These are phyloP conservation scores for Cheirogaleus medius DNA, from an alignment of 2,113 vertebrate species.

Conservation along the genomic window DNA sequence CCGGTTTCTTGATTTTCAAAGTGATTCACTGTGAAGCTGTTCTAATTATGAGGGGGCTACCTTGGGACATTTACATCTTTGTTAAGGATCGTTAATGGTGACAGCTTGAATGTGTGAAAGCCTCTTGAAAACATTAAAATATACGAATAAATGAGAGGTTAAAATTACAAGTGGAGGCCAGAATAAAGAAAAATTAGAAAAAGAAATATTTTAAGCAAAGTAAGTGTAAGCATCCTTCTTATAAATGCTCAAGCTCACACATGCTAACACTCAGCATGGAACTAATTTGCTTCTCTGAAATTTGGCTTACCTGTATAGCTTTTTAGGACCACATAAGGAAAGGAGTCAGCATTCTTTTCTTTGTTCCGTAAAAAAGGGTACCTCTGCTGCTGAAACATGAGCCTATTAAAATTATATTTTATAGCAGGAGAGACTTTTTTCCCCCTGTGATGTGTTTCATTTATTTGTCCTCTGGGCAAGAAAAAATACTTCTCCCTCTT, in stretches of 20 bases:
- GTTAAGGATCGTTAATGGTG: neutral
- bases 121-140: neutral
- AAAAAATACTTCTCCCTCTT: neutral
- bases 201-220: neutral
- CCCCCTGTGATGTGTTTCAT: neutral
- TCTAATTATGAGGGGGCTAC: neutral
- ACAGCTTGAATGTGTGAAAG: neutral
- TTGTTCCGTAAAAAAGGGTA: neutral
- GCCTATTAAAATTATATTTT: neutral
- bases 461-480: neutral
- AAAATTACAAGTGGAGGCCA: neutral
- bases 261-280: neutral
- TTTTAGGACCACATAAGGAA: neutral
- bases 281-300: neutral
- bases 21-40: neutral
- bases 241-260: neutral
- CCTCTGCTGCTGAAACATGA: neutral
- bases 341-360: neutral
- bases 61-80: neutral
- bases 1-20: neutral
- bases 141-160: neutral
- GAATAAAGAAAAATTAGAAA: constrained; percentile 8
- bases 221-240: neutral
- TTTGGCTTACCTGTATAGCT: neutral
- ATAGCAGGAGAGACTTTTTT: neutral